Conservation (phyloP, 2,888 invertebrate species). For the Eugnorisma glareosa region DNA sequence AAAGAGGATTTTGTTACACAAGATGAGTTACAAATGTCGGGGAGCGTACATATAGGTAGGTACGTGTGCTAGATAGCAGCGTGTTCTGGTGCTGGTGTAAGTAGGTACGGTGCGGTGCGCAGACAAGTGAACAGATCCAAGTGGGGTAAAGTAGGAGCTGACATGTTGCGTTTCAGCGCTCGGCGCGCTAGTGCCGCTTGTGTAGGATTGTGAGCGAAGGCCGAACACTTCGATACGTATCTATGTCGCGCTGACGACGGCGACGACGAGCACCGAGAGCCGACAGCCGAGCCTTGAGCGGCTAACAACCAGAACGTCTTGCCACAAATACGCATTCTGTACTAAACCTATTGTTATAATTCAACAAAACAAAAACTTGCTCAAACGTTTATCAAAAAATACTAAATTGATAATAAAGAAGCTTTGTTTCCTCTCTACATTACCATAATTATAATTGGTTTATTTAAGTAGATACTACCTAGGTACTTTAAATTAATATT, state of each 20-base stretch:
- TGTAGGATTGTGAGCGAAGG: conserved; percentile 61
- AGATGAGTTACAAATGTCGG: conserved; percentile 35
- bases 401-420: conserved; percentile 17
- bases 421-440: conserved; percentile 16
- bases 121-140: conserved; percentile 40
- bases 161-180: conserved; percentile 40
- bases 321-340: conserved; percentile 46
- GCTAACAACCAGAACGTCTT: conserved; percentile 54
- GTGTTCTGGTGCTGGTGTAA: conserved; percentile 18
- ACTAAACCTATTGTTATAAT: conserved; percentile 47
- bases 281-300: conserved; percentile 58
- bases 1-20: conserved; percentile 45
- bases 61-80: background rate
- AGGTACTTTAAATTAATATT: conserved; percentile 17
- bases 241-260: conserved; percentile 26
- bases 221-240: conserved; percentile 27
- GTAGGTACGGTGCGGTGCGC: conserved; percentile 15
- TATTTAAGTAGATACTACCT: background rate
- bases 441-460: conserved; percentile 1
- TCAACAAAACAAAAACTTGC: conserved; percentile 29
- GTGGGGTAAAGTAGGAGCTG: conserved; percentile 51
- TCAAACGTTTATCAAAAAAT: conserved; percentile 46
- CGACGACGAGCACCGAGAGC: background rate
- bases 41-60: background rate
- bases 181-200: conserved; percentile 33